A percentile compares a stretch with the other conserved stretches of the same genome.
Conservation (phyloP, 2,113 vertebrate species). For the Setophaga coronata region DNA sequence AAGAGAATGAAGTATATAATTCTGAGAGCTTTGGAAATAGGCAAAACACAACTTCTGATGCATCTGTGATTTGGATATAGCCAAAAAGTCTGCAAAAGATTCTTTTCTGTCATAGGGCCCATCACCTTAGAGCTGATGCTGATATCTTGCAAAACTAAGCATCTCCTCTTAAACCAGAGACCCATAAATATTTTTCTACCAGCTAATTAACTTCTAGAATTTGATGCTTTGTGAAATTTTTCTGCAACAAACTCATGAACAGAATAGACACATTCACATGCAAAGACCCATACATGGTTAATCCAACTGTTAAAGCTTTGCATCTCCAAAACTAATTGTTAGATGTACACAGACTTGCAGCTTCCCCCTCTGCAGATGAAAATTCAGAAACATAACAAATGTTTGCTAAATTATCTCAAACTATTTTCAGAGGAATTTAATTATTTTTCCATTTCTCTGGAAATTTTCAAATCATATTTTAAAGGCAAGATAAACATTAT, state of each 20-base stretch:
- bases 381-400: neutral
- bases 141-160: neutral
- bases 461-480: neutral
- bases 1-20: neutral
- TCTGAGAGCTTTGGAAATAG: neutral
- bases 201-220: neutral
- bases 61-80: neutral
- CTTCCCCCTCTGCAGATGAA: neutral
- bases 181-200: neutral
- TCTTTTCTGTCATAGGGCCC: neutral
- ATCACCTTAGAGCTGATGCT: neutral
- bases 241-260: neutral
- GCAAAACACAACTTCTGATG: neutral
- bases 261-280: neutral
- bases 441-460: neutral
- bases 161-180: neutral
- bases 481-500: neutral
- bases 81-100: neutral
- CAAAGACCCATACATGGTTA: fast-evolving
- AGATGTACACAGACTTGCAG: neutral
- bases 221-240: neutral
- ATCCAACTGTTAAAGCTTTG: neutral
- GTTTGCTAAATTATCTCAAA: neutral
- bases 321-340: neutral
- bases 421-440: neutral